Evolutionary conservation across 2,113 vertebrate species (phyloP), one percentile per base, ranked within the genome.

Genomic region (Neofelis nebulosa): DNA sequence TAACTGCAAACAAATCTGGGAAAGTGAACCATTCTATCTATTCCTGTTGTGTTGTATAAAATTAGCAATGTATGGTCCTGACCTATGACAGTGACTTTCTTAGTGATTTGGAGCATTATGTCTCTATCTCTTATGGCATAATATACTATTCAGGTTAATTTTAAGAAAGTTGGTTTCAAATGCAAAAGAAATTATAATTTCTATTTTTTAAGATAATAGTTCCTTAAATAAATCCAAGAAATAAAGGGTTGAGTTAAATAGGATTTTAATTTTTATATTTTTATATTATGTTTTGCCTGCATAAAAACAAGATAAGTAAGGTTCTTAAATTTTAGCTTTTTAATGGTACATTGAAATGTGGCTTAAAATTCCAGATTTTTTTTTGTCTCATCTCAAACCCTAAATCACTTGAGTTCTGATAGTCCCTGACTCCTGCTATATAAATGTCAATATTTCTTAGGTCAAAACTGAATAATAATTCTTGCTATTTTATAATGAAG

Each of bases 141-240:
- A 0, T 41, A 19, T 55, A 2, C 15, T 65, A 68, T 33, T 61
- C 18, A 63, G 19, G 8, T 38, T 55, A 33, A 41, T 83, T 82
- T 78, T 79, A 45, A 41, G 10, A 73, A 73, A n/a, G 33, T 16
- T 93, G 16, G 73, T 45, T 94, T 85, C 48, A 95, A 85, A 68
- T 21, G 27, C 7, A 83, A 16, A 19, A 36, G 13, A 57, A 69
- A 65, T 82, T 10, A 66, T 14, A 23, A 1, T 86, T 90, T 55
- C 18, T 84, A 29, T 61, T 74, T 84, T 92, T 90, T 12, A 90
- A 82, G 73, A 29, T 76, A n/a, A 52, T 48, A 29, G 1, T 38
- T 97, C 12, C 29, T 91, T 83, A 93, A 69, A 25, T 92, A 81
- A 94, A 71, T 80, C 16, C 45, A 73, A 84, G 74, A 96, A 7